phyloP scores from a whole-genome alignment of 2,888 invertebrate species.

The Drosophila recens region DNA sequence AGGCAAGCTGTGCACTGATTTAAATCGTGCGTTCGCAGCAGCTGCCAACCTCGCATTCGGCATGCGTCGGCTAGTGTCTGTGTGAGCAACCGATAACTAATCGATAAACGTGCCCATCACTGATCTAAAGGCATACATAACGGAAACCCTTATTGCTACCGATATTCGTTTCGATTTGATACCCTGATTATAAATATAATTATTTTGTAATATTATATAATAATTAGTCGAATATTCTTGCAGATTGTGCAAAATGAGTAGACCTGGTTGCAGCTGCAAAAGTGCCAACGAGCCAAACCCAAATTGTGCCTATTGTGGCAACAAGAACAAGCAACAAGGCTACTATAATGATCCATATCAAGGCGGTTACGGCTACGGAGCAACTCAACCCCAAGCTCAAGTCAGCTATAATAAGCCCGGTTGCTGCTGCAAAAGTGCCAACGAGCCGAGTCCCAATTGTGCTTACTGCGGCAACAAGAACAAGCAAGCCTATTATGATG shows the following conservation, averaged over 20 bases:
- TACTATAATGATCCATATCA: background rate
- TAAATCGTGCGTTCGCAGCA: too few species aligned
- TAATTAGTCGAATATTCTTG: background rate
- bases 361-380: background rate
- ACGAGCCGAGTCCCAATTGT: conserved; percentile 13
- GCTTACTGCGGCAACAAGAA: conserved; percentile 14
- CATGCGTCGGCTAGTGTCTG: too few species aligned
- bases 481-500: background rate
- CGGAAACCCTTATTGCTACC: too few species aligned
- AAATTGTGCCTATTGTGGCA: conserved; percentile 23
- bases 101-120: too few species aligned
- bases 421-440: conserved; percentile 48
- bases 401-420: conserved; percentile 6
- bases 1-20: too few species aligned
- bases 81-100: too few species aligned
- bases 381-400: background rate
- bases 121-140: too few species aligned
- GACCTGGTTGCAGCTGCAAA: conserved; percentile 43
- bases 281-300: conserved; percentile 15
- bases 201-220: too few species aligned
- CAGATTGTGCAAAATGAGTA: conserved; percentile 34
- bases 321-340: background rate
- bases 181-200: too few species aligned
- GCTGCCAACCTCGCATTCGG: too few species aligned
- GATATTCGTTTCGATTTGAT: too few species aligned